Percentiles rank a stretch among this genome's conserved stretches.
These are phyloP conservation scores for Centruroides sculpturatus DNA, from an alignment of 1,140 invertebrate genomes.

Conservation along the genomic window DNA sequence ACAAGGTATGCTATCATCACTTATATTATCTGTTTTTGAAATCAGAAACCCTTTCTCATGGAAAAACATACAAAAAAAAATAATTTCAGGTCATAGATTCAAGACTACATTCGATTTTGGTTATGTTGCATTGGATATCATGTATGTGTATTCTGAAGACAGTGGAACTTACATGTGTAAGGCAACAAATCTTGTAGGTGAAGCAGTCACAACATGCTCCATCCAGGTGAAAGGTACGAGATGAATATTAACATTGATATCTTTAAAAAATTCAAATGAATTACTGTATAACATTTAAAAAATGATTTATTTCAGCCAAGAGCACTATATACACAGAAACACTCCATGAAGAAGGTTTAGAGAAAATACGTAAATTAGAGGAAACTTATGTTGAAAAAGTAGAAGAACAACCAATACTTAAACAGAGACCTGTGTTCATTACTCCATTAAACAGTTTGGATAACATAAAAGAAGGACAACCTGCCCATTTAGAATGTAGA, in stretches of 20 bases:
- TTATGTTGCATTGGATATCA: slow-evolving; percentile 38
- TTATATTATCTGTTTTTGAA: not conserved
- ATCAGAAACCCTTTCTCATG: too few species aligned
- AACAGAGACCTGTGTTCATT: slow-evolving; percentile 65
- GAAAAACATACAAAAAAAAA: not conserved
- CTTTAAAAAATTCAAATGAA: not conserved
- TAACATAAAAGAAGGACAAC: slow-evolving; percentile 58
- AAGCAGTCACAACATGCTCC: slow-evolving; percentile 65
- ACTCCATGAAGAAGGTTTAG: slow-evolving; percentile 61
- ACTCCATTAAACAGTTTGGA: slow-evolving; percentile 68
- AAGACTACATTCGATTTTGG: slow-evolving; percentile 41
- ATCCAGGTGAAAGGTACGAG: slow-evolving; percentile 59
- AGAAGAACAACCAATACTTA: slow-evolving; percentile 48
- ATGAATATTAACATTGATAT: not conserved
- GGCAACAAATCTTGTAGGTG: slow-evolving; percentile 31
- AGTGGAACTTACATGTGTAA: slow-evolving; percentile 34
- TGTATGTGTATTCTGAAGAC: slow-evolving; percentile 35
- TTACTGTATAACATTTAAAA: not conserved
- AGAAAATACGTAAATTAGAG: slow-evolving; percentile 79
- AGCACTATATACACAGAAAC: slow-evolving; percentile 70
- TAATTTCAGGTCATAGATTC: slow-evolving; percentile 38
- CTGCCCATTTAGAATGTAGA: slow-evolving; percentile 48
- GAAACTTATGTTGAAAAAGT: slow-evolving; percentile 55
- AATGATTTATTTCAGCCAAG: slow-evolving; percentile 43
- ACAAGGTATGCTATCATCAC: slow-evolving; percentile 39